These are phyloP conservation scores for Temnopleurus reevesii DNA, from an alignment of 53 echinoderm and acorn worm genomes.

Conservation along the genomic window DNA sequence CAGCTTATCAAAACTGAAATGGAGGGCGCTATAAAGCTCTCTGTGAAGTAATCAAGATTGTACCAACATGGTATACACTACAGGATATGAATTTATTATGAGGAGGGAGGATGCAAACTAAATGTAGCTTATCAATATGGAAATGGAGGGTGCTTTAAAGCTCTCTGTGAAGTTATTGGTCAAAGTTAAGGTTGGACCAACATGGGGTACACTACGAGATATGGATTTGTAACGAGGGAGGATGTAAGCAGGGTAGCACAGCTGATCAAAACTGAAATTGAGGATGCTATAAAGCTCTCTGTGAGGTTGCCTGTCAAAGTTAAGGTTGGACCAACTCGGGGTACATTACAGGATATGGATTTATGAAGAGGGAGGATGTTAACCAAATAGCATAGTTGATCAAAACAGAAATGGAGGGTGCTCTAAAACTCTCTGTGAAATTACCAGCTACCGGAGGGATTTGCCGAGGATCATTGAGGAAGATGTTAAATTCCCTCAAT, in stretches of 20 bases:
- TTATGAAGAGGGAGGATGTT: slow-evolving; percentile 84
- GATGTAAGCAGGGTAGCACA: slow-evolving; percentile 75
- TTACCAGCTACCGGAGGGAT: no score
- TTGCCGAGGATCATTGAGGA: no score
- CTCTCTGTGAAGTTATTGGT: slow-evolving; percentile 78
- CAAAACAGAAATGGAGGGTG: slow-evolving; percentile 84
- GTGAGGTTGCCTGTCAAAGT: slow-evolving; percentile 85
- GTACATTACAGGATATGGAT: slow-evolving; percentile 65
- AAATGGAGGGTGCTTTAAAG: slow-evolving; percentile 90
- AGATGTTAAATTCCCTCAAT: no score
- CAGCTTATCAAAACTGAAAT: slow-evolving; percentile 79
- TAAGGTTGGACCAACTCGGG: slow-evolving; percentile 91
- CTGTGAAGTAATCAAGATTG: no score
- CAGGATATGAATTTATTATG: no score
- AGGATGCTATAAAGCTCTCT: slow-evolving; percentile 68
- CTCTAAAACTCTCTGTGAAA: slow-evolving; percentile 63
- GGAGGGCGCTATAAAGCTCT: slow-evolving; percentile 73
- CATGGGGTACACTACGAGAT: slow-evolving; percentile 83
- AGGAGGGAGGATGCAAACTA: slow-evolving; percentile 83
- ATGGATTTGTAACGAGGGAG: slow-evolving; percentile 77
- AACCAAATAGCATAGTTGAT: slow-evolving; percentile 79
- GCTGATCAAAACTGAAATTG: slow-evolving; percentile 84
- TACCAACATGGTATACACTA: no score
- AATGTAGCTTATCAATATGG: slow-evolving; percentile 82
- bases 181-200: slow-evolving; percentile 86